These are phyloP conservation scores for Drosophila melanocephala DNA, from an alignment of 2,888 invertebrate species.

Conservation along the genomic window DNA sequence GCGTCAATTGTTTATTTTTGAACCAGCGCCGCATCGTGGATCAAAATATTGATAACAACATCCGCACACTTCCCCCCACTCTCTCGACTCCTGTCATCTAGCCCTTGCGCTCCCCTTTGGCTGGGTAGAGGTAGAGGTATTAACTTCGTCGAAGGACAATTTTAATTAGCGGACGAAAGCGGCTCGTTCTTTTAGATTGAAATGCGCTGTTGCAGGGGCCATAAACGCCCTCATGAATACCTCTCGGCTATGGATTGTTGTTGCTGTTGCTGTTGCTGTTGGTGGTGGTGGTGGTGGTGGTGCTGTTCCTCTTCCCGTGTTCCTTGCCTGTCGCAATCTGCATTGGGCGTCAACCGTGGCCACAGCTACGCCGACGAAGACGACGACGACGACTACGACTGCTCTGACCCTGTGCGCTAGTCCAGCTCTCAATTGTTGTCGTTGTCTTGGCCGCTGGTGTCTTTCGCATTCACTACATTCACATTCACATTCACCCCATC, in stretches of 20 bases:
- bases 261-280: slow-evolving; percentile 39
- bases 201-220: slow-evolving; percentile 54
- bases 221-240: slow-evolving; percentile 65
- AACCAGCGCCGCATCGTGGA: not conserved
- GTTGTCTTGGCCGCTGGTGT: slow-evolving; percentile 35
- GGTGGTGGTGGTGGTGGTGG: slow-evolving; percentile 37
- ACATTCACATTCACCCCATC: slow-evolving; percentile 51
- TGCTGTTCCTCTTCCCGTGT: slow-evolving; percentile 42
- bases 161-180: slow-evolving; percentile 73
- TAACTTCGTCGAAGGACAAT: slow-evolving; percentile 63
- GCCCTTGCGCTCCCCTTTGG: not conserved
- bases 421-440: slow-evolving; percentile 43
- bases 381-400: slow-evolving; percentile 30
- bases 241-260: slow-evolving; percentile 44
- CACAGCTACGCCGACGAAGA: slow-evolving; percentile 11
- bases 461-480: slow-evolving; percentile 52
- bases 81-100: not conserved
- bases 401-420: slow-evolving; percentile 50
- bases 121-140: slow-evolving; percentile 38
- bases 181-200: slow-evolving; percentile 63
- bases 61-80: not conserved
- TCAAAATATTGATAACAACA: slow-evolving; percentile 3
- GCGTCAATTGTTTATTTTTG: not conserved
- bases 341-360: slow-evolving; percentile 66
- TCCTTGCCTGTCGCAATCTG: slow-evolving; percentile 65